These are phyloP conservation scores for Rhineura floridana DNA, from an alignment of 2,113 vertebrate genomes.

Conservation along the genomic window DNA sequence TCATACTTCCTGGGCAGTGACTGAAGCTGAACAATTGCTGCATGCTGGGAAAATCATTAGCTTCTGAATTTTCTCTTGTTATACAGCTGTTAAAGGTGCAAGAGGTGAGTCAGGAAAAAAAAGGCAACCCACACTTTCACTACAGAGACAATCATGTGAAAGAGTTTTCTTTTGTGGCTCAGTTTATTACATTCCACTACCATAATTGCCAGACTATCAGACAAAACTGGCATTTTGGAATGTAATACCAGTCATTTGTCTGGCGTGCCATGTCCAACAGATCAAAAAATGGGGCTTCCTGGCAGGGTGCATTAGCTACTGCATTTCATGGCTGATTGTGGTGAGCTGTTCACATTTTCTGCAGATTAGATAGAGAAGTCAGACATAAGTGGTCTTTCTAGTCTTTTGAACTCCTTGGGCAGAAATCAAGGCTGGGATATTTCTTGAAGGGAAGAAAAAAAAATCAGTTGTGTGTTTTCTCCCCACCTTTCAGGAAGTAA, in stretches of 20 bases:
- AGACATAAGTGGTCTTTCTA: slow-evolving; percentile 13
- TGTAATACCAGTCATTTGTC: slow-evolving; percentile 20
- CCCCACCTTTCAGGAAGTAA: not conserved
- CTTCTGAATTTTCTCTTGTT: slow-evolving; percentile 4
- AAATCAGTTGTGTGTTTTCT: not conserved
- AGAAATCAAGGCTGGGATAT: not conserved
- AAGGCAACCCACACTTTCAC: not conserved
- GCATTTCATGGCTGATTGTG: slow-evolving; percentile 30
- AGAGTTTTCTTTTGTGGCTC: not conserved
- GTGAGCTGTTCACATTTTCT: slow-evolving; percentile 23
- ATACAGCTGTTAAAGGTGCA: not conserved
- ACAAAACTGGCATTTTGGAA: slow-evolving; percentile 10
- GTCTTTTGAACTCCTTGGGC: slow-evolving; percentile 11
- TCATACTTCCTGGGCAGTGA: not conserved
- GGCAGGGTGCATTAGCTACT: slow-evolving; percentile 1
- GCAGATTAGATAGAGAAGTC: slow-evolving; percentile 16
- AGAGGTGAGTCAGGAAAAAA: not conserved
- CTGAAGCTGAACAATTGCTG: not conserved
- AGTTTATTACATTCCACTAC: not conserved
- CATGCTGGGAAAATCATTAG: not conserved
- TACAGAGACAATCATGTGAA: not conserved
- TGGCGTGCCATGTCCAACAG: slow-evolving; percentile 3
- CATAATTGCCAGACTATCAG: not conserved
- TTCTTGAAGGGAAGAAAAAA: not conserved
- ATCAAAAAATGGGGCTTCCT: slow-evolving; percentile 25